Evolutionary conservation across 2,113 vertebrate species (phyloP), one percentile per base, ranked within the genome.

Genomic region (Aix galericulata): DNA sequence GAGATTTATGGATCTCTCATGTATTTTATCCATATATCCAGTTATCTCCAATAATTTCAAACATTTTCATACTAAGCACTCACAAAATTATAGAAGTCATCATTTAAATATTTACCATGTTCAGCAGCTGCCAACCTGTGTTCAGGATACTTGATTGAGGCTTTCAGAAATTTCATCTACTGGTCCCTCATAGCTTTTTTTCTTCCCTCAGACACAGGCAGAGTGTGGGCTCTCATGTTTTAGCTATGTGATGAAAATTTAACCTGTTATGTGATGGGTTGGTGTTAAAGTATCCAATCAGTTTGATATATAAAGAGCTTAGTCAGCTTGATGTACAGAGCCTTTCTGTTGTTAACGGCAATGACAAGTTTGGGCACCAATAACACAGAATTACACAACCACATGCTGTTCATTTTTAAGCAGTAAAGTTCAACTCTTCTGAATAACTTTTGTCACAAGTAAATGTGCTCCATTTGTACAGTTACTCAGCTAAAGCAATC

Each of bases 351-450:
- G 4, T n/a, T 76, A 72, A 72, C 13, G 17, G 22, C 14, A 89
- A 40, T 17, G 9, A 38, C 75, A 77, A 32, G 9, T 14, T 40
- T 87, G 46, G 40, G 31, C 40, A 71, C 7, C 13, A 11, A 48
- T 22, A 71, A 34, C 16, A 55, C 0, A 1, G 29, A 59, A 9
- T 75, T 84, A 36, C 7, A 59, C 15, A 78, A 32, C 1, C 1
- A 7, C 4, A 1, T 34, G 21, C 2, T 71, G 26, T 46, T 86
- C 26, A 9, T 52, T 86, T 88, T 46, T 11, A 75, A 84, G 17
- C 13, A 72, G 32, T 7, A 87, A 66, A 68, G 78, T 62, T 14
- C 59, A 60, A 3, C 67, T 8, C 4, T 85, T 79, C n/a, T 91
- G 34, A n/a, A 44, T 6, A 50, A 7, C 3, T 11, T 31, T 83